Evolutionary conservation across 2,888 invertebrate species (phyloP).

Genomic region (Xestia rhomboidea): DNA sequence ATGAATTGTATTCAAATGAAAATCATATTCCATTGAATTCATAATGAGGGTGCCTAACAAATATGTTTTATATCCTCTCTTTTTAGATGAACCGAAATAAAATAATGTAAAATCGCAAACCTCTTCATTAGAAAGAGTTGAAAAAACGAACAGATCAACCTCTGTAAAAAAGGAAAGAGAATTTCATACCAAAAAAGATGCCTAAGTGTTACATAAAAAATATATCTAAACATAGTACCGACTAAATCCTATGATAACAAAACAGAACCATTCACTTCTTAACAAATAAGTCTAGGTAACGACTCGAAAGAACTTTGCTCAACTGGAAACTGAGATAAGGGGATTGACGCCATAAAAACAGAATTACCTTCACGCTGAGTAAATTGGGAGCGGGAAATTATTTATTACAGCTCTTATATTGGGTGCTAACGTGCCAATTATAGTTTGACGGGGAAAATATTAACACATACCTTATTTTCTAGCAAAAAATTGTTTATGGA

Average conservation of each 20-base stretch:
- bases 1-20: conserved; percentile 14
- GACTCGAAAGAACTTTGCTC: conserved; percentile 66
- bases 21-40: background rate
- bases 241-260: conserved; percentile 14
- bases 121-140: background rate
- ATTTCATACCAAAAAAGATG: background rate
- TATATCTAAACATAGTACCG: background rate
- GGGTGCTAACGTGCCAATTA: conserved; percentile 34
- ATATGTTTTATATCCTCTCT: too few species aligned
- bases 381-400: conserved; percentile 66
- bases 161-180: background rate
- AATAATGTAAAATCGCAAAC: background rate
- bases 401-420: conserved; percentile 48
- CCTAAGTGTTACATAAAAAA: background rate
- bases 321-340: conserved; percentile 86
- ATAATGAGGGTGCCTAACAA: background rate
- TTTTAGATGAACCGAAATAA: background rate
- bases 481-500: background rate
- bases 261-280: conserved; percentile 18
- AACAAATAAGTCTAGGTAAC: conserved; percentile 62
- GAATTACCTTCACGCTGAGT: conserved; percentile 67
- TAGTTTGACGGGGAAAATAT: conserved; percentile 16
- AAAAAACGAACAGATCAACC: background rate
- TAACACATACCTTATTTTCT: background rate
- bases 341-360: conserved; percentile 84